Base-by-base conservation (phyloP, 2,888 invertebrate species). In the Cryptus viduatorius region DNA sequence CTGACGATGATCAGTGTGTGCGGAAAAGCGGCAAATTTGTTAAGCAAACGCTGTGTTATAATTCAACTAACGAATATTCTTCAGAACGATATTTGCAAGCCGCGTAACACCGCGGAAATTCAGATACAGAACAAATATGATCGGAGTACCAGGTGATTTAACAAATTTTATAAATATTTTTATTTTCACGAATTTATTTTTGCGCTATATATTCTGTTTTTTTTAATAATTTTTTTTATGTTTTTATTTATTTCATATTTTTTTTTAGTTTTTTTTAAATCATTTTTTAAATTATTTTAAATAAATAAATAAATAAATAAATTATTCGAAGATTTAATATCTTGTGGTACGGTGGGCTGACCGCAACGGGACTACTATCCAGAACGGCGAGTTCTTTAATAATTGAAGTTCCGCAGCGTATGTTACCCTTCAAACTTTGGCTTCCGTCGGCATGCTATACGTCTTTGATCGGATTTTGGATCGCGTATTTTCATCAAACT, bases 371-470 rank as follows among this genome's bases (percentile, higher is more conserved):
- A 29, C 29, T 67, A 1, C 29, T 69, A 4, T 61, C 77, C 31
- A 24, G 82, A 12, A 46, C 78, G 12, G 2, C 80, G 12, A 59
- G 77, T 31, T 87, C 88, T 7, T 14, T 88, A 8, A 73, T 79
- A 4, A 16, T 72, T 1, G 78, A 82, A 5, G 50, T 85, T 8
- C 72, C 72, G 1, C 44, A 56, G 5, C 71, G 83, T 19, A 80
- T 50, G 10, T 72, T 89, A 37, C 86, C 86, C 0, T 88, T 83
- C 71, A 87, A 79, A 50, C 84, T 79, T 12, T 88, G 87, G 86
- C 12, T 88, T 3, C 89, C 89, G 0, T 89, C 83, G 16, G 56
- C 84, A 31, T 75, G 80, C 14, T 79, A 88, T 4, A 37, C 31
- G 19, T 42, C 65, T 8, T 1, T 53, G 7, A 48, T 76, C 16